Evolutionary conservation across 2,888 invertebrate species (phyloP).

Genomic region (Cephus nigrinus): DNA sequence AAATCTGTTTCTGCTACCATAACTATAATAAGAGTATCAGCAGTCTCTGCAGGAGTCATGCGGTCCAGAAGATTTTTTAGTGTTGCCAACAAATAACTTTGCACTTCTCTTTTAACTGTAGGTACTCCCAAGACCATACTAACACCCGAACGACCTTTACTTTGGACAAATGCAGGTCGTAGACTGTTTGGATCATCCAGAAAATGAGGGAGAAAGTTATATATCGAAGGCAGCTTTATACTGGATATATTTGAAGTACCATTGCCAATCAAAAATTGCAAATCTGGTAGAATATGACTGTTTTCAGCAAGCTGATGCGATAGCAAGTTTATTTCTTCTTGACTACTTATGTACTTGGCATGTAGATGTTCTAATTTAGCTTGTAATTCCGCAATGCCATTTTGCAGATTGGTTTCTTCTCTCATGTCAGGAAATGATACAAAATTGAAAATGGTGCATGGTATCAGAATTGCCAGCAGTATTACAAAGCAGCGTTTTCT

Average conservation of each 20-base stretch:
- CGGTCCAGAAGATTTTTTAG: slow-evolving; percentile 85
- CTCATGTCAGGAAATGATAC: slow-evolving; percentile 51
- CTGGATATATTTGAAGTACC: slow-evolving; percentile 63
- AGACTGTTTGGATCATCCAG: slow-evolving; percentile 82
- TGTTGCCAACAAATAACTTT: slow-evolving; percentile 87
- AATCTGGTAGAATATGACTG: slow-evolving; percentile 57
- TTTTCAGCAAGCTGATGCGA: slow-evolving; percentile 70
- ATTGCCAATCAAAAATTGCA: slow-evolving; percentile 63
- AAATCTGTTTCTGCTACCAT: slow-evolving; percentile 89
- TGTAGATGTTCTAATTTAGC: slow-evolving; percentile 83
- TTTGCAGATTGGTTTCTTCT: slow-evolving; percentile 56
- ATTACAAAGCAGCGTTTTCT: slow-evolving; percentile 55
- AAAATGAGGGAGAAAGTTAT: slow-evolving; percentile 89
- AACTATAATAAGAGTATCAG: slow-evolving; percentile 86
- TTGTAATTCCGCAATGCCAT: slow-evolving; percentile 78
- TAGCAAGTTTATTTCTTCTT: slow-evolving; percentile 80
- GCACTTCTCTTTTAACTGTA: slow-evolving; percentile 88
- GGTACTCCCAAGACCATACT: slow-evolving; percentile 90
- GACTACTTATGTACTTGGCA: slow-evolving; percentile 79
- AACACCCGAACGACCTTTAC: slow-evolving; percentile 78
- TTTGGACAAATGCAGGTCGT: slow-evolving; percentile 82
- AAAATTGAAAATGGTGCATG: slow-evolving; percentile 56
- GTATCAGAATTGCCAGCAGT: slow-evolving; percentile 50
- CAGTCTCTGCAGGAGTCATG: slow-evolving; percentile 78
- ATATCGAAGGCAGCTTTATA: slow-evolving; percentile 82